Evolutionary conservation across 2,113 vertebrate genomes (phyloP).

Genomic region (Gallinago media): DNA sequence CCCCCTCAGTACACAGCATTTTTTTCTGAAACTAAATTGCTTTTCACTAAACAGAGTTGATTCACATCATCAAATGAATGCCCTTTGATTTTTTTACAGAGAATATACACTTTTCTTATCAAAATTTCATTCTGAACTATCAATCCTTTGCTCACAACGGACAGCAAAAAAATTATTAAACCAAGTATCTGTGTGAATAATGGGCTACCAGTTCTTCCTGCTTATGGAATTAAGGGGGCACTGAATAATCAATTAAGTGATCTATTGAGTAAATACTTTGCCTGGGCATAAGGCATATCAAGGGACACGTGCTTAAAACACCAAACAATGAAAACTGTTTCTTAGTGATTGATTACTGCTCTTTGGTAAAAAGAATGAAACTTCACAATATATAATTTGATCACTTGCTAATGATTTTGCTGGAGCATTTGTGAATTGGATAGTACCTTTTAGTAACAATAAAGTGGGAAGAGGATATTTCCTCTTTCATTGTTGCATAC

Average conservation of each 20-base stretch:
- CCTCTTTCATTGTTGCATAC: not conserved
- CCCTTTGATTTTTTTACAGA: not conserved
- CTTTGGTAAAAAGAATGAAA: not conserved
- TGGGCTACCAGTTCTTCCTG: not conserved
- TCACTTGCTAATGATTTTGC: not conserved
- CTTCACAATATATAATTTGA: not conserved
- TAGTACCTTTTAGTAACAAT: not conserved
- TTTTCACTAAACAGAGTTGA: not conserved
- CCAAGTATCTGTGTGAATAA: not conserved
- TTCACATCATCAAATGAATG: not conserved
- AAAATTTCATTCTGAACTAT: not conserved
- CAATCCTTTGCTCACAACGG: not conserved
- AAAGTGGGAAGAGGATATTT: not conserved
- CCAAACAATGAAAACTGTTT: not conserved
- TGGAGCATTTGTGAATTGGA: not conserved
- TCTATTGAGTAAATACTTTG: not conserved
- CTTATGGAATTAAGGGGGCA: not conserved
- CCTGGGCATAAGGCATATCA: rapidly evolving
- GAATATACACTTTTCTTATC: not conserved
- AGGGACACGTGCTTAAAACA: not conserved
- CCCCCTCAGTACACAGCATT: not conserved
- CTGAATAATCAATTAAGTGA: not conserved
- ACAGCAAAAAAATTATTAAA: not conserved
- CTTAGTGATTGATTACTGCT: not conserved
- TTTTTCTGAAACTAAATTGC: not conserved